Base-by-base conservation (phyloP, 2,888 invertebrate species). In the Plagodis dolabraria region DNA sequence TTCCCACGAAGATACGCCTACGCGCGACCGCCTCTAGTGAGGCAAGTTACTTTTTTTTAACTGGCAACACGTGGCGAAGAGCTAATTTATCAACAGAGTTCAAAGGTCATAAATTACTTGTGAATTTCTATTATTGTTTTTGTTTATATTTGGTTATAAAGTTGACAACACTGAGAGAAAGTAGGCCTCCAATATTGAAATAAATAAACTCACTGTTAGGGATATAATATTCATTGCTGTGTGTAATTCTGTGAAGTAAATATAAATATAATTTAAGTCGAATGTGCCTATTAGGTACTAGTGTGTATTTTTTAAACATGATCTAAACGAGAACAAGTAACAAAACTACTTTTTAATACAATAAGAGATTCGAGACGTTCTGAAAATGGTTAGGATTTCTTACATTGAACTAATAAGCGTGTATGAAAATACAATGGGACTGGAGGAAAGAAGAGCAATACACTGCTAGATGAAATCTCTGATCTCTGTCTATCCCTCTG, bases 1-100 rank as follows among this genome's bases (percentile, higher is more conserved):
- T 68, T 68, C 68, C 49, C 68, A 68, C 66, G 68, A 47, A 36
- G 51, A 35, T 36, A 46, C 62, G 65, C 68, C 68, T 60, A 66
- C 68, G 61, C 64, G 49, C 60, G 54, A 38, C 53, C 62, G 51
- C 62, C 58, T 51, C 47, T 47, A 11, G 53, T 55, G 57, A 53
- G 62, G 43, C 50, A 33, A 50, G 58, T 62, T 40, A 40, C 10
- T 40, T 40, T 40, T 40, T 64, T 57, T 66, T 68, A 66, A 64
- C 68, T 63, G 53, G 60, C 53, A 47, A 65, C 60, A 57, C 57
- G 61, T 64, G 65, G 63, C 64, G 38, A 10, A 47, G 48, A 34
- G 33, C 52, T 52, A 55, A 60, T 60, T 60, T 56, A 60, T 56
- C 60, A 56, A 56, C 47, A 10, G n/a, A 48, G 60, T 51, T 60